Evolutionary conservation across 2,888 invertebrate species (phyloP).

Genomic region (Phaonia tiefii): DNA sequence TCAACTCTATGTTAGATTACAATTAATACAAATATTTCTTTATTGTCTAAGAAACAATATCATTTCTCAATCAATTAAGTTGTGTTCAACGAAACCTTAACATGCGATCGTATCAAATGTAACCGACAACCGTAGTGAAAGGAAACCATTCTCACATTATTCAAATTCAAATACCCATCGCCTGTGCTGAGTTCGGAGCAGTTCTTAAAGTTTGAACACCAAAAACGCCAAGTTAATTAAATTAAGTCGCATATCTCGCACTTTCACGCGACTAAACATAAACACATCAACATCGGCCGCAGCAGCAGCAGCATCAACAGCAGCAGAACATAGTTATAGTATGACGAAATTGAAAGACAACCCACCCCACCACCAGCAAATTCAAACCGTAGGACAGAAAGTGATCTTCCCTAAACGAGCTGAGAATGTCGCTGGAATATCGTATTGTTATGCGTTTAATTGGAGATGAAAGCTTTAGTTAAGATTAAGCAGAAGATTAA

Average conservation of each 20-base stretch:
- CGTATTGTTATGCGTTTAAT: constrained; percentile 41
- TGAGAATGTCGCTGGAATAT: not conserved
- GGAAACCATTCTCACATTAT: constrained; percentile 21
- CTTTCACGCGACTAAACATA: not conserved
- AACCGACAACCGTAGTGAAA: not conserved
- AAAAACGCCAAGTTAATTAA: constrained; percentile 14
- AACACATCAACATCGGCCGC: constrained; percentile 13
- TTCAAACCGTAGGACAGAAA: not conserved
- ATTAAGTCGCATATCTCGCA: constrained; percentile 3
- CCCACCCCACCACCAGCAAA: not conserved
- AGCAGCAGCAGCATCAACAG: constrained; percentile 43
- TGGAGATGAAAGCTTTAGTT: constrained; percentile 57
- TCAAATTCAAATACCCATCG: not conserved
- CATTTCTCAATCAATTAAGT: constrained; percentile 40
- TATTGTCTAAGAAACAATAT: constrained; percentile 4
- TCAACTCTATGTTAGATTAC: not conserved
- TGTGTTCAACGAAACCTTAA: not conserved
- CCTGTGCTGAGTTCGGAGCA: not conserved
- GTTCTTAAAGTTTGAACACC: too few relatives aligned
- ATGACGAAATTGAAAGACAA: constrained; percentile 24
- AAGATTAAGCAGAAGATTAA: constrained; percentile 48
- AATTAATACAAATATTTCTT: not conserved
- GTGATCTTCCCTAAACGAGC: constrained; percentile 2
- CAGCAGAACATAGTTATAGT: constrained; percentile 23
- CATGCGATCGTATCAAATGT: constrained; percentile 30